Conservation (phyloP, 1,140 invertebrate species). For the Hypsibius dujardini region DNA sequence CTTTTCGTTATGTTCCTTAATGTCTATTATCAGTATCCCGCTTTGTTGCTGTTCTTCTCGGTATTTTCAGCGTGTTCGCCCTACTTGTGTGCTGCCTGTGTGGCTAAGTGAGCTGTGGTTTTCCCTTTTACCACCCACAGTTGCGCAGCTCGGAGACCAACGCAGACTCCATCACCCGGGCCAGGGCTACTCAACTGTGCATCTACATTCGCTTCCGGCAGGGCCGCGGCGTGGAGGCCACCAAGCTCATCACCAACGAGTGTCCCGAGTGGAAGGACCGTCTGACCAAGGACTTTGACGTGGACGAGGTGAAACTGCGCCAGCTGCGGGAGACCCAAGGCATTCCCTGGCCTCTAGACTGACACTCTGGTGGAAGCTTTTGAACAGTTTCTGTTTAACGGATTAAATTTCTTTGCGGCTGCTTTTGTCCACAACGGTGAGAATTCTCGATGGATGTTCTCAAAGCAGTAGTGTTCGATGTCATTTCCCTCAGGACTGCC, state of each 20-base stretch:
- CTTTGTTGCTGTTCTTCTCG: background rate
- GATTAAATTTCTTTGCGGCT: too few species aligned
- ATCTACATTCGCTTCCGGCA: conserved; percentile 9
- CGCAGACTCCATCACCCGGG: background rate
- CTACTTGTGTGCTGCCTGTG: background rate
- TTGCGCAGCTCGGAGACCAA: too few species aligned
- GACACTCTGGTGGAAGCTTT: too few species aligned
- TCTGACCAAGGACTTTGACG: conserved; percentile 8
- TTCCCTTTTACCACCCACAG: too few species aligned
- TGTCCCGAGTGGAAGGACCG: background rate
- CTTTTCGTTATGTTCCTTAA: background rate
- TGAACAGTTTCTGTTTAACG: too few species aligned
- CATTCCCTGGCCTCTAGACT: too few species aligned
- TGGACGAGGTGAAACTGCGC: background rate
- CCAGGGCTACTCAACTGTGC: background rate
- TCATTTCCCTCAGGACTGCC: too few species aligned
- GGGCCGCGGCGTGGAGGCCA: background rate
- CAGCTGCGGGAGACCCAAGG: background rate
- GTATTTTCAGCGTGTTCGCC: too few species aligned
- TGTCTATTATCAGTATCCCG: background rate
- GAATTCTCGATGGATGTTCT: too few species aligned
- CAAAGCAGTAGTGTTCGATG: too few species aligned
- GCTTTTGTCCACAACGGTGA: too few species aligned
- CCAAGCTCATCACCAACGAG: background rate
- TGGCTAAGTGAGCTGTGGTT: too few species aligned